Evolutionary conservation across 2,113 vertebrate genomes (phyloP).

Genomic region (Hippopotamus amphibius): DNA sequence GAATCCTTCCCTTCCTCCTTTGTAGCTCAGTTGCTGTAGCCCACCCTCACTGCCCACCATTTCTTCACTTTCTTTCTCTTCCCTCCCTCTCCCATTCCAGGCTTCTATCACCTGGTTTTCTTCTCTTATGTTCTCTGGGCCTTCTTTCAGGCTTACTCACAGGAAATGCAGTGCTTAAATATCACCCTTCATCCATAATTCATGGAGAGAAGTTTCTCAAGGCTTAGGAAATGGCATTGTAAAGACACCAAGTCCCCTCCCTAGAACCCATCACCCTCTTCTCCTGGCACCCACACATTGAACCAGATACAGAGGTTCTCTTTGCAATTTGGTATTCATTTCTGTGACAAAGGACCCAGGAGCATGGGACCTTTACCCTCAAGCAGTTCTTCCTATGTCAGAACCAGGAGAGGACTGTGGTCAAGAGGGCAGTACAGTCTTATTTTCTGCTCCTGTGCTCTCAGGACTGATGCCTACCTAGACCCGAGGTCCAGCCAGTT

Average conservation of each 20-base stretch:
- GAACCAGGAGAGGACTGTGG: neutral
- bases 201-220: neutral
- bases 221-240: neutral
- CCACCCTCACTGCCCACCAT: neutral
- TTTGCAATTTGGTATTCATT: neutral
- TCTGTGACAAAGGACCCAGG: neutral
- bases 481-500: neutral
- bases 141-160: neutral
- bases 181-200: slow-evolving; percentile 9
- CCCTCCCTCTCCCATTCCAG: neutral
- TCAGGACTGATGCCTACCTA: neutral
- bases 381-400: neutral
- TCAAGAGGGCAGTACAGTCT: neutral
- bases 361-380: neutral
- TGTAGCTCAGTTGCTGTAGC: neutral
- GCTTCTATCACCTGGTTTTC: neutral
- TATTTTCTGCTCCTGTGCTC: too few species aligned
- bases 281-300: neutral
- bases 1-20: neutral
- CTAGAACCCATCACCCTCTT: neutral
- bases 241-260: neutral
- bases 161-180: neutral
- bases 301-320: neutral
- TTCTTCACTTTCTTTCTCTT: neutral
- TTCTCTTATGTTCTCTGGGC: neutral